These are phyloP conservation scores for Galemys pyrenaicus DNA, from an alignment of 2,113 vertebrate genomes.

Conservation along the genomic window DNA sequence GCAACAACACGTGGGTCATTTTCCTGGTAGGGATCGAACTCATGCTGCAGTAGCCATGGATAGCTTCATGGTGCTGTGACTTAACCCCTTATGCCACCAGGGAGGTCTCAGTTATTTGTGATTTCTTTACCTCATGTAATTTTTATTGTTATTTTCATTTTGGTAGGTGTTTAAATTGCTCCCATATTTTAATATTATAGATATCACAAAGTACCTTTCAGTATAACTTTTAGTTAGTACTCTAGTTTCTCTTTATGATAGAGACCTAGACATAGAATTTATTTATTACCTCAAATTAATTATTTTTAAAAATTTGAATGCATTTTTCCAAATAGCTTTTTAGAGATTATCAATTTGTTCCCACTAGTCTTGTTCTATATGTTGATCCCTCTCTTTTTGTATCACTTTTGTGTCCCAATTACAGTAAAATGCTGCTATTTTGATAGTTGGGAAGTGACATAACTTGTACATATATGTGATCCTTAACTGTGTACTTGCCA, in stretches of 20 bases:
- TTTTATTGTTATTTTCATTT: not conserved
- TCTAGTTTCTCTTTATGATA: not conserved
- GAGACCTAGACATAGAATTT: not conserved
- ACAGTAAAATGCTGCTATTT: not conserved
- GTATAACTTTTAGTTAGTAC: not conserved
- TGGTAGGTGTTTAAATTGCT: not conserved
- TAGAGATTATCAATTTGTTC: not conserved
- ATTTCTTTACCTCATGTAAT: not conserved
- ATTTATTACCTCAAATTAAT: not conserved
- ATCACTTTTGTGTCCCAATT: not conserved
- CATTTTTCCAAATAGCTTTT: not conserved
- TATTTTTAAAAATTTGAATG: not conserved
- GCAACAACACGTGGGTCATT: no score
- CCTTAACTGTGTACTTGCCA: not conserved
- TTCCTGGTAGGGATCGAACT: no score
- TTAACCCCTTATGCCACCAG: no score
- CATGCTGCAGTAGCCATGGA: no score
- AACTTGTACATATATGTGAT: not conserved
- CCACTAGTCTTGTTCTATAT: not conserved
- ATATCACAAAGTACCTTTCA: not conserved
- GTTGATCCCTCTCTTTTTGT: not conserved
- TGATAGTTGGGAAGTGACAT: not conserved
- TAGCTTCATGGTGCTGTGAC: no score
- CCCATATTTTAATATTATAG: not conserved
- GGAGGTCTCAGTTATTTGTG: constrained; percentile 17